phyloP scores from a whole-genome alignment of 2,797 vertebrate genomes.

The Phrynocephalus guinanensis region DNA sequence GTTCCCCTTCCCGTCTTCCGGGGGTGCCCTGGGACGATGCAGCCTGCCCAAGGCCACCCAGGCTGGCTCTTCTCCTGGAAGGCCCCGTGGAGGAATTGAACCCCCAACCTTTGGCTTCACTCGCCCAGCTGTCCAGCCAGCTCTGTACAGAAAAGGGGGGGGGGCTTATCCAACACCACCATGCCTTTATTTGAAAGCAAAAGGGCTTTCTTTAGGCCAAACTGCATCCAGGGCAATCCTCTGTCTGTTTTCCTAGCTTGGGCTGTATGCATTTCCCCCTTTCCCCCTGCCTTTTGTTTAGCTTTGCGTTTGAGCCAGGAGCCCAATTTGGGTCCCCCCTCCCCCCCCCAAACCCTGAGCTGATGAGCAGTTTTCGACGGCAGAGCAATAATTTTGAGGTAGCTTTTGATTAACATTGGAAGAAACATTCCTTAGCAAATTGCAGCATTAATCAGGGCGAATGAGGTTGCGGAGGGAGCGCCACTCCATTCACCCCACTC shows the following conservation, averaged over 20 bases:
- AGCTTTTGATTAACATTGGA: constrained; percentile 60
- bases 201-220: not conserved
- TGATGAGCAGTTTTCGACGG: constrained; percentile 60
- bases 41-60: too few relatives aligned
- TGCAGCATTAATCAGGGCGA: constrained; percentile 45
- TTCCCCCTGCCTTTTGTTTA: constrained; percentile 63
- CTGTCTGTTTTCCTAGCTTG: constrained; percentile 20
- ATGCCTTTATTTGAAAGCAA: fast-evolving
- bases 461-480: constrained; percentile 11
- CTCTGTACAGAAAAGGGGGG: not conserved
- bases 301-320: constrained; percentile 40
- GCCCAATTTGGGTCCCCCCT: constrained; percentile 60
- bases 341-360: constrained; percentile 16
- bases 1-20: too few relatives aligned
- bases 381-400: constrained; percentile 63
- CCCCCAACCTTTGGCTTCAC: too few relatives aligned
- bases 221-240: fast-evolving
- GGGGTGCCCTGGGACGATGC: too few relatives aligned
- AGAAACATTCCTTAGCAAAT: constrained; percentile 46
- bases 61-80: too few relatives aligned
- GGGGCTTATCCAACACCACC: not conserved
- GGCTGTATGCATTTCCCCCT: constrained; percentile 40
- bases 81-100: too few relatives aligned
- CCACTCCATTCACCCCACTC: not conserved
- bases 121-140: too few relatives aligned